These are phyloP conservation scores for Eriocheir sinensis DNA, from an alignment of 1,140 invertebrate genomes.

Conservation along the genomic window DNA sequence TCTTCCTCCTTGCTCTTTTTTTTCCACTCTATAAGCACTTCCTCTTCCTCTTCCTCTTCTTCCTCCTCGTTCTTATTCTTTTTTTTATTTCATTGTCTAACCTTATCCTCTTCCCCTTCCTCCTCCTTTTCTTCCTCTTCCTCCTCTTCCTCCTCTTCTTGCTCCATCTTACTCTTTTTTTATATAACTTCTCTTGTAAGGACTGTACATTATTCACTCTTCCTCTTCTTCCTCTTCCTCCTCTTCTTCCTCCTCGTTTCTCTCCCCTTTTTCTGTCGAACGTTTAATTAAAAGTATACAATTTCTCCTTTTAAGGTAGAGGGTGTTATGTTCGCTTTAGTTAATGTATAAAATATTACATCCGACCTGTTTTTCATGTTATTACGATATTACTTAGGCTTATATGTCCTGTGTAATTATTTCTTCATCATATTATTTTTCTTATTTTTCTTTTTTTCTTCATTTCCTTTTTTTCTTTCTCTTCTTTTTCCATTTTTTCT, in stretches of 20 bases:
- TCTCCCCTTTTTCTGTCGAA: background rate
- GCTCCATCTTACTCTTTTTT: background rate
- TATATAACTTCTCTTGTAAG: too few species aligned
- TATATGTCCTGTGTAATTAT: background rate
- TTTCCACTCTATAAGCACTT: too few species aligned
- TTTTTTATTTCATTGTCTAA: background rate
- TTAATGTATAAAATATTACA: too few species aligned
- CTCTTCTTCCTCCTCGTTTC: slow-evolving; percentile 2
- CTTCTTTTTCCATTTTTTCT: slow-evolving; percentile 14
- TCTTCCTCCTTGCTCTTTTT: too few species aligned
- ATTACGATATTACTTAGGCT: background rate
- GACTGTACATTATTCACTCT: too few species aligned
- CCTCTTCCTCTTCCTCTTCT: background rate
- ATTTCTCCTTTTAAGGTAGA: too few species aligned
- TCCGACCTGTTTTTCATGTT: background rate
- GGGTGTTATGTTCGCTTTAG: too few species aligned
- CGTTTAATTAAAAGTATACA: background rate
- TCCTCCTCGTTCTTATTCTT: background rate
- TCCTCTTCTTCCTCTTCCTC: slow-evolving; percentile 22
- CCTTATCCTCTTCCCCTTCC: background rate
- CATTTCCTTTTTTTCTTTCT: slow-evolving; percentile 8
- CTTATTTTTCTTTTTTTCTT: background rate
- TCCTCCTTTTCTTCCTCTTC: background rate
- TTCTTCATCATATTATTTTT: background rate
- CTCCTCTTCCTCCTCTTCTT: slow-evolving; percentile 4